Evolutionary conservation across 2,888 invertebrate genomes (phyloP), one percentile per base, ranked within the genome.

Genomic region (Portevinia maculata): DNA sequence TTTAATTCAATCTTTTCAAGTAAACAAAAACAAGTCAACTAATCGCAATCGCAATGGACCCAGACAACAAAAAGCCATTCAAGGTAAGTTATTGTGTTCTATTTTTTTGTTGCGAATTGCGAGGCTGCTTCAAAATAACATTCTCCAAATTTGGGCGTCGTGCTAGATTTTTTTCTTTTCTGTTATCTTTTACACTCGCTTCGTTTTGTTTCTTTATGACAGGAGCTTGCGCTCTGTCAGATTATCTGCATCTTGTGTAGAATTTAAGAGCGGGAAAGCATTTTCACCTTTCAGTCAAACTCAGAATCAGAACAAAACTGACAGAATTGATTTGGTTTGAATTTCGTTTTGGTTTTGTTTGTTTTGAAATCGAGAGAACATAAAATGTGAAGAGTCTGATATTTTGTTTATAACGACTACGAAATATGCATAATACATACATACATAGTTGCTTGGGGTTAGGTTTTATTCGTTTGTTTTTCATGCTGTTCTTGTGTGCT

Each of bases 31-130:
- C 44, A 74, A 64, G 55, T 60, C 39, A 39, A 57, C 39, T 28
- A 74, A 73, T 62, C 75, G 79, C 59, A 74, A 73, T 62, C 75
- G 79, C 59, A 73, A 86, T 86, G 86, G 86, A 85, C 74, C 79
- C 85, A 30, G 86, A 86, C 59, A 86, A 86, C 75, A 87, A 86
- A 85, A 87, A 87, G 62, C 86, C 87, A 73, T 87, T 87, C 84
- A 87, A 86, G 81, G 87, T 87, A 60, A 85, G 86, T 85, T 65
- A 52, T 39, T 9, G 17, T 17, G 3, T 17, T 28, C 17, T n/a
- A 17, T 32, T 37, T 34, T 19, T n/a, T n/a, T n/a, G n/a, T n/a
- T n/a, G n/a, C 1, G 15, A 3, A 21, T 9, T 32, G 30, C 7
- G 7, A 41, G 19, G 1, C 28, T 11, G 24, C 5, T 11, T 41